Base-by-base conservation (phyloP, 2,888 invertebrate genomes). In the Atethmia centrago region DNA sequence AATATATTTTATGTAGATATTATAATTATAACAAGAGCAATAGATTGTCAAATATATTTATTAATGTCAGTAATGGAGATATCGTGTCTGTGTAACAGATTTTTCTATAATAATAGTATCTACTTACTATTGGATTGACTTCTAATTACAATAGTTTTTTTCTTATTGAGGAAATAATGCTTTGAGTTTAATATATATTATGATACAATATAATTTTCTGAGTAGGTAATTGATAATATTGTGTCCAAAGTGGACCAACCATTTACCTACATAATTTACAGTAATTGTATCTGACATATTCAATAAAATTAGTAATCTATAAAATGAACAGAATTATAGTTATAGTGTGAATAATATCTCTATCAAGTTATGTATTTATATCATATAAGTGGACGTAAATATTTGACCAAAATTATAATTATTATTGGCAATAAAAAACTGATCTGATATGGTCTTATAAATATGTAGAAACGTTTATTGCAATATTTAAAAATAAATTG, bases 401-500 rank as follows among this genome's bases (percentile, higher is more conserved):
- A 66, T 86, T 73, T 82, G 82, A 86, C 88, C 84, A 80, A 86
- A 84, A 79, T 84, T 77, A 66, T 66, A 71, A 49, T 51, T 63
- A 69, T 53, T 42, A 53, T 62, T 63, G 65, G 61, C 55, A 85
- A 66, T 72, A 58, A 64, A 63, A 70, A 79, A n/a, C 25, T 53
- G 68, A 83, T 85, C 84, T 81, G 73, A 77, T 69, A 67, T 61
- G 65, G 63, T 78, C 51, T 67, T 58, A 72, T 40, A 64, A 74
- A 31, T 70, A 61, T 25, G 53, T 71, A 62, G 53, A 71, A 25
- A 70, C 10, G n/a, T 56, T 47, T 7, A 63, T 63, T 71, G 72
- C 68, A 77, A 82, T 72, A 74, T 71, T 65, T 36, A 53, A 64
- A 75, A 72, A 63, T 47, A 47, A 40, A 55, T 51, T 31, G 49